Evolutionary conservation across 2,113 vertebrate species (phyloP).

Genomic region (Aviceda subcristata): DNA sequence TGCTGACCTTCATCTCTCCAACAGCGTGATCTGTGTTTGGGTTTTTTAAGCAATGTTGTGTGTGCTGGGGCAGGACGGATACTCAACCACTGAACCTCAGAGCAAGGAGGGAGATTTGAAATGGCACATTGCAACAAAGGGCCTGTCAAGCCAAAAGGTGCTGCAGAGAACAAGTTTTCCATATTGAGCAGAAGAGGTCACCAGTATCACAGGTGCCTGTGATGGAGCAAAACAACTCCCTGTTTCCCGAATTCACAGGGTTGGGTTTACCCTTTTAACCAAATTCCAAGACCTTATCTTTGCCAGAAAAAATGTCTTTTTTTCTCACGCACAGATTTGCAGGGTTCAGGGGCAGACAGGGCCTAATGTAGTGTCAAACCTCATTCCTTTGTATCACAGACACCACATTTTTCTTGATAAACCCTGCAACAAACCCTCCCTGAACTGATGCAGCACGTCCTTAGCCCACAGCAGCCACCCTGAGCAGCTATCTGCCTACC

Average conservation of each 20-base stretch:
- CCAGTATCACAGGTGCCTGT: neutral
- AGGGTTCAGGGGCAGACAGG: neutral
- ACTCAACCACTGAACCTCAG: neutral
- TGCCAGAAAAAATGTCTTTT: neutral
- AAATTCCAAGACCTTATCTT: neutral
- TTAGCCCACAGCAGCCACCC: neutral
- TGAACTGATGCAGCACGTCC: neutral
- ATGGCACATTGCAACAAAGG: neutral
- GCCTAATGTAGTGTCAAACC: neutral
- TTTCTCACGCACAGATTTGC: neutral
- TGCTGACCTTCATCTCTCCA: neutral
- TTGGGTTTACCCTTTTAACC: neutral
- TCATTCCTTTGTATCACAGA: neutral
- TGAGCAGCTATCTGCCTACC: neutral
- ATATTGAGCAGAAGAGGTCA: neutral
- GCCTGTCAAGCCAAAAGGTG: neutral
- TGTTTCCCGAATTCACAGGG: neutral
- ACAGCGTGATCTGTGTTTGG: rapidly evolving
- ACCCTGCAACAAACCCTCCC: neutral
- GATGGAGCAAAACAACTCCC: neutral
- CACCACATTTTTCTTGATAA: neutral
- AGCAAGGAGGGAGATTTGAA: neutral
- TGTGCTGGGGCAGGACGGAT: neutral
- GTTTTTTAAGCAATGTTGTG: neutral
- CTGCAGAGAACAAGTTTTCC: neutral